phyloP scores from a whole-genome alignment of 2,797 vertebrate species.

The Taeniopygia guttata region DNA sequence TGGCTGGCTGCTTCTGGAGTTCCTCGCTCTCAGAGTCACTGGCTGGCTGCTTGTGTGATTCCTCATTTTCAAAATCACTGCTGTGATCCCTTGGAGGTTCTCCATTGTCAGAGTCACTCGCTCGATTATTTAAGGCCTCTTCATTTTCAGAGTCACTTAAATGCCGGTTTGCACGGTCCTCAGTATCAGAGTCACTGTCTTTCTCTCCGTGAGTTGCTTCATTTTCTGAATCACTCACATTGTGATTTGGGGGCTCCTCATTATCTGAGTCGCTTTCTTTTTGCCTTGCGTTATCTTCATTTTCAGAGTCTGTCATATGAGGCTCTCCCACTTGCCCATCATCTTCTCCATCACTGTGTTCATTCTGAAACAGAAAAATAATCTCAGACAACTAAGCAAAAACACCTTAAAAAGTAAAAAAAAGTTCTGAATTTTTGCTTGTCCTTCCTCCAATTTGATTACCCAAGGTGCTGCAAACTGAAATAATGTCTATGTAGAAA shows the following conservation, averaged over 20 bases:
- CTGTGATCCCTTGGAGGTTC: conserved; percentile 70
- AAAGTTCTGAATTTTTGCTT: neutral
- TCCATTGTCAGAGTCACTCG: conserved; percentile 82
- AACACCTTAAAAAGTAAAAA: neutral
- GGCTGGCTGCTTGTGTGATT: neutral
- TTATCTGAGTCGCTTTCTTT: conserved; percentile 80
- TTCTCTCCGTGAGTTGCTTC: conserved; percentile 61
- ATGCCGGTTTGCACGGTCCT: conserved; percentile 48
- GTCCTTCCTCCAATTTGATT: neutral
- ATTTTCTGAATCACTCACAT: conserved; percentile 75
- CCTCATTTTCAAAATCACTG: conserved; percentile 80
- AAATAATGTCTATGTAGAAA: neutral
- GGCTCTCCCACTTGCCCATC: conserved; percentile 58
- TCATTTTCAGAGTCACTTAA: conserved; percentile 81
- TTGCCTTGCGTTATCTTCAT: conserved; percentile 72
- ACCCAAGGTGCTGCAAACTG: neutral
- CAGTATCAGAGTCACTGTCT: conserved; percentile 83
- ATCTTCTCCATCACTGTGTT: conserved; percentile 84
- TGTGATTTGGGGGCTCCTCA: conserved; percentile 71
- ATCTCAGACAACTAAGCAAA: conserved; percentile 19
- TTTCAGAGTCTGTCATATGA: conserved; percentile 74
- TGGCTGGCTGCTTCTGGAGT: conserved; percentile 36
- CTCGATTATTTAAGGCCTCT: conserved; percentile 68
- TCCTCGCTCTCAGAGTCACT: conserved; percentile 79
- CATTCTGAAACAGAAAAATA: conserved; percentile 79